A percentile compares a stretch with the other conserved stretches of the same genome.
These are phyloP conservation scores for Thecocarcelia acutangulata DNA, from an alignment of 2,888 invertebrate species.

Conservation along the genomic window DNA sequence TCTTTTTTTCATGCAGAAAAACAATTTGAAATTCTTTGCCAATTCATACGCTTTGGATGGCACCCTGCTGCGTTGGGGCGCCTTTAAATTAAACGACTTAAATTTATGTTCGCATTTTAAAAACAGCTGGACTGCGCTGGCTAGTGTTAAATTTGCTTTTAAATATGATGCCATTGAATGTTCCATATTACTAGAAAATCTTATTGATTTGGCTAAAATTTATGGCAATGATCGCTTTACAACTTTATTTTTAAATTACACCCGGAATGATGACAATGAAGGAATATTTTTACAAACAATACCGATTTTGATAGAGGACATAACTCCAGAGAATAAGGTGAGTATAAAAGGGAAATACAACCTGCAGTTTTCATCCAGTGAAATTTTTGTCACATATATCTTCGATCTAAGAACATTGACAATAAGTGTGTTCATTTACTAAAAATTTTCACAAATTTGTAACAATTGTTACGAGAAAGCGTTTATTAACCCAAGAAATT, in stretches of 20 bases:
- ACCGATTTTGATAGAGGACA: conserved; percentile 78
- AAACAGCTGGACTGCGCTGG: conserved; percentile 28
- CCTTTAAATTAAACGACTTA: conserved; percentile 73
- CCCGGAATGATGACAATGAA: conserved; percentile 70
- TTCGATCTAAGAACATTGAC: no score
- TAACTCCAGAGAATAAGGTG: conserved; percentile 77
- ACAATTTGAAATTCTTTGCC: conserved; percentile 73
- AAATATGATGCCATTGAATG: conserved; percentile 72
- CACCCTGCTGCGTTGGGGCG: conserved; percentile 75
- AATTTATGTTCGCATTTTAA: conserved; percentile 75
- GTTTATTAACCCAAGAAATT: no score
- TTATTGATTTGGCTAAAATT: conserved; percentile 76
- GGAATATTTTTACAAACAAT: conserved; percentile 74
- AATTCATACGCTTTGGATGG: conserved; percentile 75
- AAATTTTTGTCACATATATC: no score
- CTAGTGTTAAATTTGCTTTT: conserved; percentile 63
- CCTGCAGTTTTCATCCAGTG: no score
- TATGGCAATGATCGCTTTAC: conserved; percentile 75
- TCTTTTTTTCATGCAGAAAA: conserved; percentile 58
- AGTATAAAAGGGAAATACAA: conserved; percentile 24
- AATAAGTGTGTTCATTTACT: no score
- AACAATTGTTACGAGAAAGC: no score
- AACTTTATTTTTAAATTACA: conserved; percentile 78
- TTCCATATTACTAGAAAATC: conserved; percentile 76
- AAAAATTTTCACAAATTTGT: no score